Percentiles rank a stretch among this genome's conserved stretches.
phyloP scores from a whole-genome alignment of 2,888 invertebrate species.

The Tenthredo livida region DNA sequence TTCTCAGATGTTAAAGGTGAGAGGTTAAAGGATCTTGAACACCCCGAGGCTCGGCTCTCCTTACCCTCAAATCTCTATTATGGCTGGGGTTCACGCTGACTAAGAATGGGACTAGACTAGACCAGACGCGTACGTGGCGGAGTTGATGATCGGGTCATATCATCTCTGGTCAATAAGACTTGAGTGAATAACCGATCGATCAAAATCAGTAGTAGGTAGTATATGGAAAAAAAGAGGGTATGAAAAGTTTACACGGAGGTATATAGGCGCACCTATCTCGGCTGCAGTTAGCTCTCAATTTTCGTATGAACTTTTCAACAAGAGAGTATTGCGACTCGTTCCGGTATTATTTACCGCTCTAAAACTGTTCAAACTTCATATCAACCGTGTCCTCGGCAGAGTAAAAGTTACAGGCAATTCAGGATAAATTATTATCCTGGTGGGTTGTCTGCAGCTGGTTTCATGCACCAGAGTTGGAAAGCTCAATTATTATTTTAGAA shows the following conservation, averaged over 20 bases:
- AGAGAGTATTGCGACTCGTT: conserved; percentile 37
- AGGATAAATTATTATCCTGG: not conserved
- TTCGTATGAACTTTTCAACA: conserved; percentile 7
- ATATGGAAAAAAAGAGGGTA: no score
- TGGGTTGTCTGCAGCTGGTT: not conserved
- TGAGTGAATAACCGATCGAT: not conserved
- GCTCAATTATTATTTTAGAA: conserved; percentile 10
- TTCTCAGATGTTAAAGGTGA: conserved; percentile 30
- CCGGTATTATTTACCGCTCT: conserved; percentile 32
- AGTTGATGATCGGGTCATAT: not conserved
- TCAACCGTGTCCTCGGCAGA: conserved; percentile 14
- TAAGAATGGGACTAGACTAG: not conserved
- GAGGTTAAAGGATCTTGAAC: conserved; percentile 23
- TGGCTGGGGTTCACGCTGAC: conserved; percentile 1
- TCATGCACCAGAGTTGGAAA: not conserved
- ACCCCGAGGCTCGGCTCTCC: conserved; percentile 24
- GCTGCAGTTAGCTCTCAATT: conserved; percentile 25
- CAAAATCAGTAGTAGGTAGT: not conserved
- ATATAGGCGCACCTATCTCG: not conserved
- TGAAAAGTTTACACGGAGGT: no score
- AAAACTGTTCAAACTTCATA: conserved; percentile 40
- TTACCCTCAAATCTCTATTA: conserved; percentile 26
- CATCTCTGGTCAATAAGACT: not conserved
- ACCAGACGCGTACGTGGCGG: not conserved
- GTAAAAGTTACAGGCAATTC: not conserved